Percentiles rank a stretch among this genome's conserved stretches.
These are phyloP conservation scores for Eudyptes chrysolophus DNA, from an alignment of 2,113 vertebrate species.

Conservation along the genomic window DNA sequence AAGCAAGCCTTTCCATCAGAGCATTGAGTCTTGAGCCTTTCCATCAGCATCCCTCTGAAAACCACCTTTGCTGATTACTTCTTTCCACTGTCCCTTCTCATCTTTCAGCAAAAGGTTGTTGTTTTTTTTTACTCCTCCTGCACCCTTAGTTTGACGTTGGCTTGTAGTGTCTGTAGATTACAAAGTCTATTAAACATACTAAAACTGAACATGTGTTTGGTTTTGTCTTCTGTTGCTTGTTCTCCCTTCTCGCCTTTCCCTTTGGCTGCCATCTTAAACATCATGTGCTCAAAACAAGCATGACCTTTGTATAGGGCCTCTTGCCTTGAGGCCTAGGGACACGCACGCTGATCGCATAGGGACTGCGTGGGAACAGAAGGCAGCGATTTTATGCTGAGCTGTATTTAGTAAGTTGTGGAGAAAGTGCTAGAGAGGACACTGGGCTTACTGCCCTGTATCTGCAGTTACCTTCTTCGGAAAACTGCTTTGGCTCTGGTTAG, in stretches of 20 bases:
- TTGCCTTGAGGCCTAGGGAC: background rate
- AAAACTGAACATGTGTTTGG: background rate
- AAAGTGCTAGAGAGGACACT: background rate
- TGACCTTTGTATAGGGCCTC: background rate
- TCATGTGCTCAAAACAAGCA: background rate
- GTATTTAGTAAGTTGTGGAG: background rate
- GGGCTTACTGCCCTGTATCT: background rate
- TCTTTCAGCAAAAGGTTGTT: background rate
- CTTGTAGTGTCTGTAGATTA: background rate
- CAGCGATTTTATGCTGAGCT: background rate
- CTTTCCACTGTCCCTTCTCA: background rate
- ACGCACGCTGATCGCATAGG: fast-evolving
- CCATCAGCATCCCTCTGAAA: background rate
- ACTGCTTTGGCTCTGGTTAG: background rate
- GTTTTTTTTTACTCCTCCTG: background rate
- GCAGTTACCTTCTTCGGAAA: background rate
- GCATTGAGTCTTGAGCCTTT: background rate
- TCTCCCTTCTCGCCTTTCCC: background rate
- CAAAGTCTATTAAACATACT: background rate
- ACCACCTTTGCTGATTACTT: background rate
- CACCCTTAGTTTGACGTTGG: background rate
- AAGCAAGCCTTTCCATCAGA: conserved; percentile 67
- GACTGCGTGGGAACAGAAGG: background rate
- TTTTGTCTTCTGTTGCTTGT: background rate
- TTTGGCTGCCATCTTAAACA: background rate